Evolutionary conservation across 2,113 vertebrate species (phyloP), one percentile per base, ranked within the genome.

Genomic region (Hemiscyllium ocellatum): DNA sequence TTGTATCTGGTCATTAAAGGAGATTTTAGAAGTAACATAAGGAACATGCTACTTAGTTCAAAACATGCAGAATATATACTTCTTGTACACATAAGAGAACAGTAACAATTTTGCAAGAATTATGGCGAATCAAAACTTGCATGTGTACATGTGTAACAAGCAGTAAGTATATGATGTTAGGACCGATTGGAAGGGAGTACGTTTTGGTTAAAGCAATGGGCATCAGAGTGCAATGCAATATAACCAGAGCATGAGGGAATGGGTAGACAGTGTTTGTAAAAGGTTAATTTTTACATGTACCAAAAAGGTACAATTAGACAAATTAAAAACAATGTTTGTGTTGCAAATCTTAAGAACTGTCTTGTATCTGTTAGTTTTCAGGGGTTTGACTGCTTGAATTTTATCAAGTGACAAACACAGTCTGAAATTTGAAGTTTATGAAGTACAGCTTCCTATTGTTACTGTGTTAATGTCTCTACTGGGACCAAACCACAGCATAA

Each of bases 401-500:
- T 33, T 22, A 93, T 65, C 89, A 37, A 66, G 33, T 17, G 66
- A 37, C 17, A 66, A 93, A 66, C 17, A 7, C n/a, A n/a, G 37
- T 66, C 61, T 68, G 61, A 37, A 66, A 42, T 19, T 24, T 37
- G 33, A 37, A n/a, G 33, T 17, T 68, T 8, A 68, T 93, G 66
- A 68, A 93, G 20, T n/a, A 10, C 42, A 76, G 94, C 10, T 19
- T 76, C 69, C 61, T 15, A 47, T 72, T 72, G 24, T 72, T 52
- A 72, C 69, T 76, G 24, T 37, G 70, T 94, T 95, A 72, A 95
- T 72, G 52, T 95, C 47, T 95, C 69, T 72, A 47, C 69, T 22
- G 94, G 47, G 94, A 72, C 37, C 42, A 29, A 94, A 95, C 68
- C 94, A 52, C 24, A 95, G 69, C 94, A 95, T 72, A 95, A 76